Evolutionary conservation across 1,140 invertebrate species (phyloP), one percentile per base, ranked within the genome.

Genomic region (Euwallacea fornicatus): DNA sequence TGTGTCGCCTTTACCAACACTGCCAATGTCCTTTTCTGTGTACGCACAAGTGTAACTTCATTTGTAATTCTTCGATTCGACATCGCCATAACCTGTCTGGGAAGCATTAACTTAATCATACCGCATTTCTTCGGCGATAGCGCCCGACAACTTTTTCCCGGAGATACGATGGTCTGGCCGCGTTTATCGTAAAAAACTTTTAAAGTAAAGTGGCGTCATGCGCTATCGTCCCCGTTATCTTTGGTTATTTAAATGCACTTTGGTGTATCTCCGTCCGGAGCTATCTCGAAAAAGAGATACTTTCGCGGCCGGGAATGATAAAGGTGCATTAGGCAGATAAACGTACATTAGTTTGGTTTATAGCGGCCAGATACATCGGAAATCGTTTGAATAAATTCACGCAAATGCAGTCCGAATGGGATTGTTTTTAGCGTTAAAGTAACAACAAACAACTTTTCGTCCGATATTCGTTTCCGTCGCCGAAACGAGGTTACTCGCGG

Each of bases 141-240:
- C 56, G 21, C 54, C 21, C 33, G 42, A 53, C 59, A 61, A 61
- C 59, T 69, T 69, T 69, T 69, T 69, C 56, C 42, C 41, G 61
- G 44, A 69, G 66, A 69, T 69, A 61, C 66, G 66, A 69, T 69
- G 50, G 66, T 69, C 66, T 61, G 66, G 43, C 56, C 56, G 66
- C 63, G 63, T 65, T 69, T 69, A 61, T 69, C 66, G 58, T 69
- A 69, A 69, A 68, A 69, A 69, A 69, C 66, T 69, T 69, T 69
- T 69, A 69, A 69, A 61, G 66, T 61, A 69, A 69, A 69, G 66
- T 69, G 66, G 66, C 66, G 66, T 69, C 66, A 61, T 54, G 58
- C 66, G 44, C 43, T 69, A 69, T 69, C 66, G 42, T 10, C 13
- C 13, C 16, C 46, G 53, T 69, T 69, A 69, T 69, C 66, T 69